Evolutionary conservation across 53 echinoderm and acorn worm genomes (phyloP), one percentile per base, ranked within the genome.

Genomic region (Mesocentrotus franciscanus): DNA sequence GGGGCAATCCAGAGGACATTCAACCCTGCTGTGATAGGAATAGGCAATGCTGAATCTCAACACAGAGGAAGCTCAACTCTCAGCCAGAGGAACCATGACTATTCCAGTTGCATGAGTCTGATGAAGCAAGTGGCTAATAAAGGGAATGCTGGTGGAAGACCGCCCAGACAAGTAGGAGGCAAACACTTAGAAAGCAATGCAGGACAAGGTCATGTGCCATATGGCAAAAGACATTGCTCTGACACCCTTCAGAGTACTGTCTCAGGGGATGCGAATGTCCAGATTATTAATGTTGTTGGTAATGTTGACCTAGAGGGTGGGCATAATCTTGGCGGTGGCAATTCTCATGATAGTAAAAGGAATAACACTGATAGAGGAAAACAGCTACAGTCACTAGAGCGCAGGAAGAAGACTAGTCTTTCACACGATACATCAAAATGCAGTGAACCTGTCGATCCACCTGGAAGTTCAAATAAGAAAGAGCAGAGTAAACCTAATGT

Each of bases 281-380:
- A 87, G 27, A 87, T 87, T 87, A 58, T 87, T 35, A 87, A 87
- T 87, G 59, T 87, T 2, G 27, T 87, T 57, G 87, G 87, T 29
- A 58, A 24, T 57, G 59, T 8, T 56, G 57, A 87, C 87, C 7
- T 57, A 58, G 87, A 56, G 34, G 58, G 27, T 57, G 58, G 26
- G 17, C 9, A 56, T 12, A 55, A 55, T 10, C 22, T 7, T 85
- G 22, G 10, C 6, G 20, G 0, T 4, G 24, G 81, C 16, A 81
- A 49, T 16, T 20, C 17, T 20, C 22, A 16, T 81, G 20, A 81
- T 18, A 18, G 42, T 27, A 81, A 33, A 39, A 81, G 42, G 81
- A 81, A 20, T 20, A 81, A 42, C 39, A 81, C 81, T 39, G 81
- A 20, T 81, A 56, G 18, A 59, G 59, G n/a, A 22, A 27, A 29